Evolutionary conservation across 2,797 vertebrate genomes (phyloP).

Genomic region (Lepilemur ruficaudatus): DNA sequence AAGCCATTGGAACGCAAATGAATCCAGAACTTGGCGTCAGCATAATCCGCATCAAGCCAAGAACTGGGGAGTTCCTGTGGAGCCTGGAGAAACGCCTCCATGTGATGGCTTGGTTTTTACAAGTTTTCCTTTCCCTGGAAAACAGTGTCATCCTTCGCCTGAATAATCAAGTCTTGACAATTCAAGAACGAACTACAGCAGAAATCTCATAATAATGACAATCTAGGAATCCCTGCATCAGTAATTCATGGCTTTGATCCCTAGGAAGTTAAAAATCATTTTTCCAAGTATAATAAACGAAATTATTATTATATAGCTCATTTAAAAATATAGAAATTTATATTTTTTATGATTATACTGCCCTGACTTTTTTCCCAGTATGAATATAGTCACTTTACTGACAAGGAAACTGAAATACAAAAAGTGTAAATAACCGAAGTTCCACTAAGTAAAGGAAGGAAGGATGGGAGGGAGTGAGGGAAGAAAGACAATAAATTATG

Average conservation of each 20-base stretch:
- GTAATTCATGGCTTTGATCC: not conserved
- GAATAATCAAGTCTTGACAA: not conserved
- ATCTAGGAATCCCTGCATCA: not conserved
- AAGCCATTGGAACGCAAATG: not conserved
- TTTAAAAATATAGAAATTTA: not conserved
- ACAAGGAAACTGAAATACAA: not conserved
- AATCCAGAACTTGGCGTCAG: not conserved
- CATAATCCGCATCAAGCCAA: not conserved
- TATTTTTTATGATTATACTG: not conserved
- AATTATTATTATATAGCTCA: not conserved
- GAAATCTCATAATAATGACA: not conserved
- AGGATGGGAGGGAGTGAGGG: too few relatives aligned
- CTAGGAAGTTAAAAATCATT: not conserved
- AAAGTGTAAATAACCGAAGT: not conserved
- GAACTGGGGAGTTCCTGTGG: not conserved
- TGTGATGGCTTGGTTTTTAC: not conserved
- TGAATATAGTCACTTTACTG: not conserved
- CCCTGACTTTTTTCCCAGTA: not conserved
- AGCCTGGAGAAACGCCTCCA: not conserved
- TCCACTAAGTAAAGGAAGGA: not conserved
- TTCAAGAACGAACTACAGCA: not conserved
- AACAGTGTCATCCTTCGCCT: not conserved
- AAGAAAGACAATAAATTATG: accelerated
- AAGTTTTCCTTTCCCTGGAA: not conserved
- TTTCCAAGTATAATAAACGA: not conserved